Percentiles rank a stretch among this genome's conserved stretches.
Conservation (phyloP, 1,140 invertebrate genomes). For the Brachionus plicatilis region DNA sequence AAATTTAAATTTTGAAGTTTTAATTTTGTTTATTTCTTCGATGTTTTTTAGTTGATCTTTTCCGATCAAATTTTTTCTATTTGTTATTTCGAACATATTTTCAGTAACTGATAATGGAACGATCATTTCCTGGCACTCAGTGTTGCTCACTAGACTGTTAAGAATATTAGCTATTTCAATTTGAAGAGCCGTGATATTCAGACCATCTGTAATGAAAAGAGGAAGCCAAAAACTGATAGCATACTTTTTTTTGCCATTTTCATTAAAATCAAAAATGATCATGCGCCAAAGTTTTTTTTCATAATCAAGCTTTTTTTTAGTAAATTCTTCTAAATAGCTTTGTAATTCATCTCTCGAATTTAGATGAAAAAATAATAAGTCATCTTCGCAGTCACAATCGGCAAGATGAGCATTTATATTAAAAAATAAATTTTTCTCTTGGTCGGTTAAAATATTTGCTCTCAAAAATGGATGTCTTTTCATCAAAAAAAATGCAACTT, state of each 20-base stretch:
- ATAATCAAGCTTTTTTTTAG: neutral
- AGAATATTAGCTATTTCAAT: conserved; percentile 37
- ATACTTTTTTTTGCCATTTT: neutral
- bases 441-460: neutral
- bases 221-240: neutral
- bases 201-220: conserved; percentile 18
- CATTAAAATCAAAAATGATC: neutral
- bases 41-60: conserved; percentile 11
- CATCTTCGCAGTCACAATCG: neutral
- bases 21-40: neutral
- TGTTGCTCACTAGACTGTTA: neutral
- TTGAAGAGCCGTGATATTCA: neutral
- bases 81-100: neutral
- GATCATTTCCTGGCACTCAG: neutral
- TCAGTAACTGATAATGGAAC: neutral
- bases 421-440: neutral
- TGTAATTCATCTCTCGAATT: neutral
- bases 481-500: neutral
- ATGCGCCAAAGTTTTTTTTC: neutral
- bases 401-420: neutral
- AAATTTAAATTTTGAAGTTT: conserved; percentile 9
- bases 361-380: neutral
- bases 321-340: neutral
- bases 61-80: neutral
- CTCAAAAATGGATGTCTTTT: conserved; percentile 20